Conservation (phyloP, 1,140 invertebrate species). For the Drosophila ogumai region DNA sequence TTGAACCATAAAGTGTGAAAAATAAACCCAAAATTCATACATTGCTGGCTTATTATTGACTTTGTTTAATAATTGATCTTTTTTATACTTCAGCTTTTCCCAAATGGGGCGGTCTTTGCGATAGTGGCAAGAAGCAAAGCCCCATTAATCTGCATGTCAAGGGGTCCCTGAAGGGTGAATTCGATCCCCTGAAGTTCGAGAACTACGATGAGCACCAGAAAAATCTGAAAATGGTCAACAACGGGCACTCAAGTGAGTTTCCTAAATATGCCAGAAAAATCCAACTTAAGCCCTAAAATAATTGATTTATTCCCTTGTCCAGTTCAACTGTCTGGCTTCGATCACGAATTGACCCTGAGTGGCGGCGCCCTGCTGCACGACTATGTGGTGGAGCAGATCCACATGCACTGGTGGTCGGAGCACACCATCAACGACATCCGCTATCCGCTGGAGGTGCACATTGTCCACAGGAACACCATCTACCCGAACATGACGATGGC, state of each 20-base stretch:
- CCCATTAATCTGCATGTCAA: conserved; percentile 85
- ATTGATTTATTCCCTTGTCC: conserved; percentile 16
- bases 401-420: conserved; percentile 93
- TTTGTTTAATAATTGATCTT: conserved; percentile 5
- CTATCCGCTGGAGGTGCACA: conserved; percentile 88
- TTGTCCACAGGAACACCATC: conserved; percentile 89
- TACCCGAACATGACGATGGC: conserved; percentile 87
- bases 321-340: conserved; percentile 85
- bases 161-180: conserved; percentile 75
- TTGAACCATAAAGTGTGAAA: too few species aligned
- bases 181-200: conserved; percentile 78
- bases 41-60: neutral
- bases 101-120: conserved; percentile 85
- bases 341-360: conserved; percentile 80
- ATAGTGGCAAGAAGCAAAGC: conserved; percentile 84
- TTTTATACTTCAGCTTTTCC: conserved; percentile 69
- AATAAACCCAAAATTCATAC: neutral
- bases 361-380: conserved; percentile 86
- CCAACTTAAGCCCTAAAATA: neutral
- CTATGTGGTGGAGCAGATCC: conserved; percentile 89
- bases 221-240: conserved; percentile 85
- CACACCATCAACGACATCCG: conserved; percentile 88
- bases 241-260: conserved; percentile 85
- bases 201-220: conserved; percentile 80
- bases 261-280: neutral